These are phyloP conservation scores for Cryptoleucopteryx plumbea DNA, from an alignment of 2,113 vertebrate species.

Conservation along the genomic window DNA sequence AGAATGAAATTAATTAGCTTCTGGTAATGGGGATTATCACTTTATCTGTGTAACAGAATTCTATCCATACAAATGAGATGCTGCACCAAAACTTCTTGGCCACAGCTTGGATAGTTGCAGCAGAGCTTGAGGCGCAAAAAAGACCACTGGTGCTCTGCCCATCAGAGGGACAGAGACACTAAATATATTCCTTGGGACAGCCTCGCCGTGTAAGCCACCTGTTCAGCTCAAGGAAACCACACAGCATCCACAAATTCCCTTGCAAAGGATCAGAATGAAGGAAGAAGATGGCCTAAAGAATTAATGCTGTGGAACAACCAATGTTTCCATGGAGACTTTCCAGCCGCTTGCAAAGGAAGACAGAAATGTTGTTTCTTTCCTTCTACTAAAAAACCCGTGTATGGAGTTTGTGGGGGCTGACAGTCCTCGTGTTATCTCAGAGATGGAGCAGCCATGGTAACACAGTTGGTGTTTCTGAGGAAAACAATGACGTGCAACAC, in stretches of 20 bases:
- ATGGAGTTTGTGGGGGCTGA: not conserved
- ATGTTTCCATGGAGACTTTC: slow-evolving; percentile 34
- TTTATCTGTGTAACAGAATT: not conserved
- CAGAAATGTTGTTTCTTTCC: not conserved
- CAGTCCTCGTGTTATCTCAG: fast-evolving
- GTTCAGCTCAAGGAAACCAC: not conserved
- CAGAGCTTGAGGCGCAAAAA: slow-evolving; percentile 19
- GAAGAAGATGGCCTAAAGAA: not conserved
- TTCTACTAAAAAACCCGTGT: not conserved
- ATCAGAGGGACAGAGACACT: not conserved
- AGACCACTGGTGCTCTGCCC: not conserved
- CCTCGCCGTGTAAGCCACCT: not conserved
- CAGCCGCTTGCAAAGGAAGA: not conserved
- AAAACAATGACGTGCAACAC: not conserved
- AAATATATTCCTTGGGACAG: not conserved
- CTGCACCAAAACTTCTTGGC: not conserved
- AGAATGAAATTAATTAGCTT: slow-evolving; percentile 31
- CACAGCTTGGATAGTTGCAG: not conserved
- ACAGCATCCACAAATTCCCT: not conserved
- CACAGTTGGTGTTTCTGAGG: not conserved
- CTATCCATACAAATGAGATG: not conserved
- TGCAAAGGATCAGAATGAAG: not conserved
- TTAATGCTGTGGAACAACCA: not conserved
- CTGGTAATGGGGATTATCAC: not conserved
- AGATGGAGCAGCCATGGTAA: not conserved